Evolutionary conservation across 92 coral and sea anemone genomes (phyloP), one percentile per base, ranked within the genome.

Genomic region (Siderastrea siderea): DNA sequence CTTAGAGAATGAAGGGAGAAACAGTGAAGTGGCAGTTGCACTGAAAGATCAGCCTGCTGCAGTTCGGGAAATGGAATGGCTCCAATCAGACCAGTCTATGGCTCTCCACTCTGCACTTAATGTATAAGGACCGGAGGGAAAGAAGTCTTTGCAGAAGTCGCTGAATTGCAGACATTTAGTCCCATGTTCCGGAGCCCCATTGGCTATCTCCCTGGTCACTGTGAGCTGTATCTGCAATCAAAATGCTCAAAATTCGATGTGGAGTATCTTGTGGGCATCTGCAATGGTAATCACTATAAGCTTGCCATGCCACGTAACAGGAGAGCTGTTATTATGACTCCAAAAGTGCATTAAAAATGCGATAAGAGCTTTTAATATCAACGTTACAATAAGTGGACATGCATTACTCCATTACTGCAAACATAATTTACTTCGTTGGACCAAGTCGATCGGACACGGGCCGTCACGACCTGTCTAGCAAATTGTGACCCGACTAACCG

Each of bases 251-350:
- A 19, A 80, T 4, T 19, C 14, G 59, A 59, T 55, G 13, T 17
- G 12, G 83, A 79, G 4, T 45, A 13, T 12, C 17, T 64, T 0
- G 59, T 65, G 6, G 74, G 74, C 14, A 53, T 80, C 50, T 80
- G 74, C 74, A 48, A 52, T 49, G 84, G 84, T 3, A 80, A n/a
- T 4, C 84, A 80, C 61, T 80, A 80, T 62, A 64, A 14, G 9
- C 61, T 80, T 45, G 84, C 84, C 2, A 62, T 80, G 6, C 84
- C 84, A 26, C 0, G 38, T 26, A 26, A 26, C 38, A 26, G 38
- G 38, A 26, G 38, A 26, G 38, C 38, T 26, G 38, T 0, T 26
- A 26, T 26, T 26, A 26, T 26, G 38, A 26, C 38, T 26, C 38
- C 38, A 26, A 26, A 0, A 26, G 38, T 26, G 38, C 38, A 26